Base-by-base conservation (phyloP, 2,113 vertebrate genomes). In the Pollachius pollachius region DNA sequence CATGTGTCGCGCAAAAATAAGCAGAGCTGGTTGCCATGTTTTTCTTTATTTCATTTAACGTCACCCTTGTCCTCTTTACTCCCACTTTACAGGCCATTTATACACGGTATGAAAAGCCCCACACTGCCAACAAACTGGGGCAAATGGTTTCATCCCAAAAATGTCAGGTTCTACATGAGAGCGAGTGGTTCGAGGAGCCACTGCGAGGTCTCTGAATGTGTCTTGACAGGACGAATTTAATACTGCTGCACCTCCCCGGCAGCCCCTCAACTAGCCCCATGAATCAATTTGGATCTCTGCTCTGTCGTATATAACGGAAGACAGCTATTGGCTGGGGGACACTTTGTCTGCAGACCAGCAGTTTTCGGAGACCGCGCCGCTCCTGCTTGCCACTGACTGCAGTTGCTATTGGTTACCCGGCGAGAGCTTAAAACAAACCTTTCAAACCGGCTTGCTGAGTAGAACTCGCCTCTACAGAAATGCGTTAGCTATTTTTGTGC, bases 271-370 rank as follows among this genome's bases (percentile, higher is more conserved):
- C 79, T 68, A 81, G 74, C 79, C 76, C 65, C 82, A 75, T 88
- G 78, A 89, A 89, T 90, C 85, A 89, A 81, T 69, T 57, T 79
- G 69, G 65, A 54, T 69, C 79, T 62, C 75, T 84, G 75, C 79
- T 76, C 62, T 74, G 82, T 80, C 81, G 82, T 87, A 85, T 89
- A 89, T 86, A 89, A 91, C 82, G 76, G 41, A 41, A 75, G 86
- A 87, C 85, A 89, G 80, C 72, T 70, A 73, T 83, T 79, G 81
- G 69, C 90, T 71, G 18, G 68, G 84, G 87, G 83, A 82, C 81
- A 74, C 77, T 89, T 82, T 71, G 87, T 89, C 83, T 87, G 75
- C 25, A n/a, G 16, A 1, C 75, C 62, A 80, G 73, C 77, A 56
- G 76, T 82, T 84, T 84, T 85, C 78, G 72, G 81, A 76, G 64